Evolutionary conservation across 2,888 invertebrate species (phyloP), one percentile per base, ranked within the genome.

Genomic region (Ochropleura leucogaster): DNA sequence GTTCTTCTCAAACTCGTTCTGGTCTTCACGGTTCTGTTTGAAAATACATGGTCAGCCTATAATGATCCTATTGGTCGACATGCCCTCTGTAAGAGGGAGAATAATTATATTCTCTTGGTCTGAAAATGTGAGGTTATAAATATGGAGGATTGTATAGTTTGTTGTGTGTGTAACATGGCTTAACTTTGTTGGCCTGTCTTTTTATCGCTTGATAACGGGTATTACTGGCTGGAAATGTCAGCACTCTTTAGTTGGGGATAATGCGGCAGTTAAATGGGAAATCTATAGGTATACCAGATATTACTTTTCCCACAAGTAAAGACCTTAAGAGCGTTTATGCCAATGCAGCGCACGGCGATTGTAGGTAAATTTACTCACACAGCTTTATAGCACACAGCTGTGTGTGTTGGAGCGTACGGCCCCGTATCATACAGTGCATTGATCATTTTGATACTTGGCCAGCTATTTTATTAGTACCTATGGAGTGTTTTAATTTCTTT

Each of bases 1-100:
- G 49, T 74, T 82, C 85, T 98, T 98, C 92, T 99, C 99, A 97
- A 97, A 98, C 91, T 99, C 99, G 85, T 98, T 98, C 90, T 99
- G 98, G 93, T 99, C 99, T 88, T 99, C 99, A 49, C 99, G 97
- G 8, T 99, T 99, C 97, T 98, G 4, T 70, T 70, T 30, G 10
- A 69, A 62, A 44, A 44, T 42, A 14, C 12, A n/a, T 44, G n/a
- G n/a, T 44, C 7, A 62, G 62, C 62, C 44, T 44, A 12, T 44
- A 14, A 44, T 62, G 20, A 30, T 57, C 30, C 7, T 57, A 57
- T 55, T 30, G 7, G 14, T 20, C 2, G 0, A 10, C 10, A 60
- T 10, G 18, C 40, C 40, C 8, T 40, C 0, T 8, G 8, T 30
- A 8, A 20, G 20, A 20, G 20, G 5, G 30, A 40, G 18, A 0